These are phyloP conservation scores for Motacilla alba DNA, from an alignment of 2,113 vertebrate genomes.

Conservation along the genomic window DNA sequence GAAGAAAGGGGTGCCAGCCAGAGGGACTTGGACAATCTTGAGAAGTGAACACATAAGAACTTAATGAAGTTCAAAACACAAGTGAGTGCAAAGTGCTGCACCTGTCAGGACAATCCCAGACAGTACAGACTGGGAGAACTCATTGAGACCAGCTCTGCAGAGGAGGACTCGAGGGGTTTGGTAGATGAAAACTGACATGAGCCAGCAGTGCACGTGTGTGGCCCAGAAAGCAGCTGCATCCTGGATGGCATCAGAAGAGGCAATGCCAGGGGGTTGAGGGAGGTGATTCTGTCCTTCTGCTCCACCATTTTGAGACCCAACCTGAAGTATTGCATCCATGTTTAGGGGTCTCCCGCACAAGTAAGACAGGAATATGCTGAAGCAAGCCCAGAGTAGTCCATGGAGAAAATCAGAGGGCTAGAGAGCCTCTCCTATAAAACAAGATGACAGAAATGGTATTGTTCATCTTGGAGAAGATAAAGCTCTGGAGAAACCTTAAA, in stretches of 20 bases:
- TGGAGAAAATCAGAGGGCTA: background rate
- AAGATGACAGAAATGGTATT: background rate
- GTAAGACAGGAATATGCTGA: background rate
- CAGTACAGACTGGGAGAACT: background rate
- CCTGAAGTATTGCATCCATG: background rate
- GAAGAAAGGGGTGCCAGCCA: background rate
- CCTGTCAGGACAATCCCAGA: background rate
- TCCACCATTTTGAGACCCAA: background rate
- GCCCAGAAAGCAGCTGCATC: background rate
- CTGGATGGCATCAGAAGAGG: background rate
- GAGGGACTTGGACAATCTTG: background rate
- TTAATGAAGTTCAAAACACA: background rate
- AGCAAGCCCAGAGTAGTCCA: background rate
- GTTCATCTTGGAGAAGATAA: background rate
- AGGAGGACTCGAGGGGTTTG: background rate
- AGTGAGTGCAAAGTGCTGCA: background rate
- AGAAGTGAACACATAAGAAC: background rate
- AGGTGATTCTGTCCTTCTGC: background rate
- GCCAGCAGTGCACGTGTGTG: background rate
- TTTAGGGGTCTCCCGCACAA: background rate
- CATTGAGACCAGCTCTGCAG: background rate
- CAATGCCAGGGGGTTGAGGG: accelerated
- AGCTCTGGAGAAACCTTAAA: no score
- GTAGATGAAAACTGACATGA: background rate
- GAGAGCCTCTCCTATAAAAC: background rate